phyloP scores from a whole-genome alignment of 2,797 vertebrate species.

The Mycteria americana region DNA sequence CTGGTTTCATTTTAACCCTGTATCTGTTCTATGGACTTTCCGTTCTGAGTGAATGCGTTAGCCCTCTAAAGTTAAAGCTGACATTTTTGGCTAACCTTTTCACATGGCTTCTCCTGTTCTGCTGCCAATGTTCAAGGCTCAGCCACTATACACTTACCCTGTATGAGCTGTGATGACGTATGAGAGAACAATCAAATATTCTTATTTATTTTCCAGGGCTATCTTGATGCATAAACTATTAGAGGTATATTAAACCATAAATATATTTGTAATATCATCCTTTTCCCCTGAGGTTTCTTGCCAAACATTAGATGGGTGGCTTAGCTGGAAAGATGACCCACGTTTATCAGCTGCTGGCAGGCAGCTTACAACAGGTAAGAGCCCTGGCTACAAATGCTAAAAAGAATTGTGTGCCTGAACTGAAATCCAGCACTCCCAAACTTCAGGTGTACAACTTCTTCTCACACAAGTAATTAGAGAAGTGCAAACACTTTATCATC shows the following conservation, averaged over 20 bases:
- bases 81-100: not conserved
- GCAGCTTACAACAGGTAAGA: not conserved
- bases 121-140: not conserved
- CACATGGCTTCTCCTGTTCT: not conserved
- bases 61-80: not conserved
- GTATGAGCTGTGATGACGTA: not conserved
- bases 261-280: not conserved
- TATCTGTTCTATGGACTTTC: not conserved
- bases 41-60: not conserved
- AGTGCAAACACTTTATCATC: not conserved
- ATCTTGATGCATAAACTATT: not conserved
- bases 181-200: not conserved
- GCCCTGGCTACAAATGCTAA: not conserved
- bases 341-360: not conserved
- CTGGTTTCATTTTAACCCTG: not conserved
- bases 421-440: not conserved
- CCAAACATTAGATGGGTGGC: not conserved
- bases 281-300: not conserved
- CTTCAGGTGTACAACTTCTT: not conserved
- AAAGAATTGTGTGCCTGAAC: not conserved
- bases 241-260: not conserved
- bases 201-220: not conserved
- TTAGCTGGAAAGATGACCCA: not conserved
- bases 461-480: not conserved
- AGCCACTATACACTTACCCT: not conserved